Base-by-base conservation (phyloP, 2,113 vertebrate genomes). In the Dasyornis broadbenti region DNA sequence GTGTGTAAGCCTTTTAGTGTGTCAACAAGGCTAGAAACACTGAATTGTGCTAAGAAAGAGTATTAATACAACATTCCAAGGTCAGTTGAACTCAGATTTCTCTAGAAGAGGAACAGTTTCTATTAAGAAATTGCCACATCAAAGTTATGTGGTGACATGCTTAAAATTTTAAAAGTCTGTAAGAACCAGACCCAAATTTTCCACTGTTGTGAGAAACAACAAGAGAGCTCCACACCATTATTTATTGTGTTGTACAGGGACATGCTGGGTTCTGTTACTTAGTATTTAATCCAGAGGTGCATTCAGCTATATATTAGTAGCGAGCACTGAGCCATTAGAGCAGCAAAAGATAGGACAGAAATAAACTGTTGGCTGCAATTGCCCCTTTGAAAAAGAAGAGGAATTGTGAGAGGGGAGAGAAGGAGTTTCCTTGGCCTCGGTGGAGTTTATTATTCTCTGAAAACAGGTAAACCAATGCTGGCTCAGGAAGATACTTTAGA, bases 401-500 rank as follows among this genome's bases (percentile, higher is more conserved):
- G 91, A 80, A 82, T 93, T 77, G 73, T 91, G 40, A 94, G 87
- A 84, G 47, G 39, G 69, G 50, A 71, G 53, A 73, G 86, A 87
- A 72, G 82, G 92, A 87, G 69, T 82, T 86, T 56, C 76, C 86
- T 53, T 93, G 82, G 92, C 73, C 94, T 89, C 19, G 0, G 80
- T 82, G 85, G 87, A 95, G 59, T 92, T 95, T 81, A 93, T 96
- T 96, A 95, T 96, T 91, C 93, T 95, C 86, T 80, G 66, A 82
- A 93, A 96, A 71, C 86, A 96, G 95, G 95, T 96, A 96, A 87
- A 94, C 47, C 92, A 94, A 75, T 70, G 77, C 78, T 96, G 96
- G 81, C 94, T 94, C 53, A 28, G 61, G 90, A 90, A 97, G 95
- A 96, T 96, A 94, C 94, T 97, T 96, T 39, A 95, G 91, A 96